Evolutionary conservation across 2,113 vertebrate genomes (phyloP), one percentile per base, ranked within the genome.

Genomic region (Platichthys flesus): DNA sequence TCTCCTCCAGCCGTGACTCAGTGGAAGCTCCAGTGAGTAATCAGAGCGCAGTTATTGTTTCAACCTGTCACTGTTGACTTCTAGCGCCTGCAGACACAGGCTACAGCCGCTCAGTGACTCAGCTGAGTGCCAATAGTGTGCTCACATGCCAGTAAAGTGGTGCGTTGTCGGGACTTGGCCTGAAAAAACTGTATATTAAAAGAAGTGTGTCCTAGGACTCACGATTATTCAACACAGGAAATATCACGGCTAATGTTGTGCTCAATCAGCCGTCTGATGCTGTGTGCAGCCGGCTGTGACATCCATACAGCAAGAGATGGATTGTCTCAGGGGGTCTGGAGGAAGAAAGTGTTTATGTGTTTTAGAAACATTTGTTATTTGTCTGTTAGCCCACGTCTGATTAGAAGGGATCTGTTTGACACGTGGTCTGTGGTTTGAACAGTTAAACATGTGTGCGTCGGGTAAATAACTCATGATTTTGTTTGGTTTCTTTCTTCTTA

Each of bases 1-100:
- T 91, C 89, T 92, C 87, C 78, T 85, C 76, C 45, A 68, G 78
- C 68, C 24, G 28, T 93, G 92, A 94, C 79, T 94, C 93, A 95
- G 24, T 83, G 76, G 77, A 88, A 72, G 79, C 79, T 85, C 73
- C 79, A 79, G 79, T 94, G 92, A 95, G 85, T 93, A 92, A 93
- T 91, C 76, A 60, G 75, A 77, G 73, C 78, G 61, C 83, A 72
- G 81, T 86, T 87, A 90, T 87, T 90, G 88, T 92, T 91, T 89
- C 84, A 90, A 88, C 92, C 89, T 88, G 89, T 89, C 85, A 82
- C 74, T 78, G 82, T 81, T 78, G 81, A 85, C 84, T 87, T 75
- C 15, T n/a, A 68, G 68, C 9, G 87, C 85, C 83, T 91, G 88
- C 90, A 92, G 88, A 91, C 89, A 89, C 84, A 85, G 86, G 80